Percentiles rank a stretch among this genome's conserved stretches.
phyloP scores from a whole-genome alignment of 1,140 invertebrate genomes.

The Zeugodacus cucurbitae region DNA sequence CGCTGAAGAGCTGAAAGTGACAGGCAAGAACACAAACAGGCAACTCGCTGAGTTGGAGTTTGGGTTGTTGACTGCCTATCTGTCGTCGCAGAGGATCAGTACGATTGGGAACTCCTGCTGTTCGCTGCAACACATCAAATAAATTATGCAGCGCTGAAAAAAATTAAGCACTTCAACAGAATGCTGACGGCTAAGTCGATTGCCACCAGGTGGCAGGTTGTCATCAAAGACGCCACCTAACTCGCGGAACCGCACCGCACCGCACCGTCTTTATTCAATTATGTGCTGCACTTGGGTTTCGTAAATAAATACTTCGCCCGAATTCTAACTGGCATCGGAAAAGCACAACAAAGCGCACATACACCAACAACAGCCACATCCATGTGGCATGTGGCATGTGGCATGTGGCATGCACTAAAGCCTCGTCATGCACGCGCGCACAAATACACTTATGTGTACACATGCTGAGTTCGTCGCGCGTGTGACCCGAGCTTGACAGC shows the following conservation, averaged over 20 bases:
- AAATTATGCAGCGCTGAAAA: conserved; percentile 36
- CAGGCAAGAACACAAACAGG: neutral
- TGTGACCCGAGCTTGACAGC: conserved; percentile 13
- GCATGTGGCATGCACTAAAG: neutral
- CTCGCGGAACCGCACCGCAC: neutral
- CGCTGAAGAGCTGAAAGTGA: too few relatives aligned
- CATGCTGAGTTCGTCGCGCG: neutral
- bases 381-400: neutral
- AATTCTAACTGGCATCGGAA: neutral
- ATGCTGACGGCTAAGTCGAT: neutral
- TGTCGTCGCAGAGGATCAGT: neutral
- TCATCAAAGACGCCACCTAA: neutral
- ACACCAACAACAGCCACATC: neutral
- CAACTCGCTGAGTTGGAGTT: neutral
- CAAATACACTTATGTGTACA: neutral
- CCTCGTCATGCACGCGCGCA: neutral
- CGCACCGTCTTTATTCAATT: conserved; percentile 14
- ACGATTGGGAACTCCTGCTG: neutral
- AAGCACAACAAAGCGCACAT: neutral
- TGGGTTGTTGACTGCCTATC: neutral
- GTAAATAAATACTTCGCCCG: neutral
- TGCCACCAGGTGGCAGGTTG: conserved; percentile 19
- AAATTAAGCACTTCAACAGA: neutral
- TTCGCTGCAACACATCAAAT: neutral
- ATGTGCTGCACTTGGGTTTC: neutral